Evolutionary conservation across 2,888 invertebrate genomes (phyloP), one percentile per base, ranked within the genome.

Genomic region (Drymonia ruficornis): DNA sequence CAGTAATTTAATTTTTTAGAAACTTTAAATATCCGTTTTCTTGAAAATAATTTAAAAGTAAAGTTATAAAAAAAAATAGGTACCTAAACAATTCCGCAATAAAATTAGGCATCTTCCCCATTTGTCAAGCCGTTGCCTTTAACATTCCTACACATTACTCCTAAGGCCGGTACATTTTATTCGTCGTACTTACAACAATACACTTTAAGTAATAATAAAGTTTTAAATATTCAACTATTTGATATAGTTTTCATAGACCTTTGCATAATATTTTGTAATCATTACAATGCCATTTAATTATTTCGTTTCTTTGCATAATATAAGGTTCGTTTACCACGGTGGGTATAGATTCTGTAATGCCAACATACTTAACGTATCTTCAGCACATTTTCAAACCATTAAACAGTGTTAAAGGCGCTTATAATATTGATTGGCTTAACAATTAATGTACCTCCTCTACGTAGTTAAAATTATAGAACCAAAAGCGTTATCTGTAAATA

Each of bases 131-230:
- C 83, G 72, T 77, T 76, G 78, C 81, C 81, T 77, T 81, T 77
- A 81, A 86, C 83, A 80, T 74, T 74, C 80, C 84, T 89, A 86
- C 81, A 73, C 80, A 78, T 86, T 86, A 89, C 81, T 81, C 76
- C 91, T 91, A 91, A 91, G 91, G 91, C 91, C 91, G 91, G 91
- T 87, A 91, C 84, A 84, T 72, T 77, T 84, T 83, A 77, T 80
- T 84, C 80, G 63, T 83, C 81, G 76, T 78, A 81, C 86, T 89
- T 87, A 89, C 76, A 84, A 86, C 84, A 86, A 87, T 84, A 89
- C 84, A 89, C 84, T 89, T 88, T 85, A 84, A 87, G 86, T 87
- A 86, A 84, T 78, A 76, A 82, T 76, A 73, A 71, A 73, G 65
- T 82, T 87, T 88, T 83, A 77, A 87, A 86, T 79, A 78, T 76